phyloP scores from a whole-genome alignment of 2,113 vertebrate genomes.

The Apodemus sylvaticus region DNA sequence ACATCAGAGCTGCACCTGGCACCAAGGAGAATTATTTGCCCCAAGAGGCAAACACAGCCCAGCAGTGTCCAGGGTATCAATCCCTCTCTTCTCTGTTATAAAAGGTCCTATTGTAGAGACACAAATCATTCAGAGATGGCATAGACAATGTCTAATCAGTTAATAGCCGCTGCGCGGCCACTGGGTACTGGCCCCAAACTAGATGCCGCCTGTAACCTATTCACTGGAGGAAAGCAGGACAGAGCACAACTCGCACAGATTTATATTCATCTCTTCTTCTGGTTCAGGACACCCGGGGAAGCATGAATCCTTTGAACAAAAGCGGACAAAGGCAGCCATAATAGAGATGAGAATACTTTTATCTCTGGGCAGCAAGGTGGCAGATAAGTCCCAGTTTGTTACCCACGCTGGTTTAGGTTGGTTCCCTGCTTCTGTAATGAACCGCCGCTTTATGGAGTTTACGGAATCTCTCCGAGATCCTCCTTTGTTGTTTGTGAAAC shows the following conservation, averaged over 20 bases:
- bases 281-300: background rate
- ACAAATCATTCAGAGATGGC: conserved; percentile 79
- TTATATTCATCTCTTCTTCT: background rate
- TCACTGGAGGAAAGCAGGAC: conserved; percentile 28
- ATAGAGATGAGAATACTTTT: background rate
- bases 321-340: background rate
- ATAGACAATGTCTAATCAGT: conserved; percentile 77
- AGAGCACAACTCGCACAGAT: conserved; percentile 22
- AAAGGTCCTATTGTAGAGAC: conserved; percentile 79
- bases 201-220: conserved; percentile 43
- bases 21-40: conserved; percentile 80
- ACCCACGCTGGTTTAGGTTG: background rate
- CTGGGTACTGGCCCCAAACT: conserved; percentile 5
- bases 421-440: background rate
- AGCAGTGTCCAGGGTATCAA: conserved; percentile 76
- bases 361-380: background rate
- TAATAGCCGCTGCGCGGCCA: conserved; percentile 60
- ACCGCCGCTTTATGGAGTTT: background rate
- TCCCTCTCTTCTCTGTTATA: conserved; percentile 74
- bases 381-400: background rate
- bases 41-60: conserved; percentile 72
- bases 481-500: background rate
- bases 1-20: conserved; percentile 76
- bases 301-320: conserved; percentile 16
- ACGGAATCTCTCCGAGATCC: background rate